Conservation (phyloP, 2,888 invertebrate genomes). For the Sphaeridia pumilis region DNA sequence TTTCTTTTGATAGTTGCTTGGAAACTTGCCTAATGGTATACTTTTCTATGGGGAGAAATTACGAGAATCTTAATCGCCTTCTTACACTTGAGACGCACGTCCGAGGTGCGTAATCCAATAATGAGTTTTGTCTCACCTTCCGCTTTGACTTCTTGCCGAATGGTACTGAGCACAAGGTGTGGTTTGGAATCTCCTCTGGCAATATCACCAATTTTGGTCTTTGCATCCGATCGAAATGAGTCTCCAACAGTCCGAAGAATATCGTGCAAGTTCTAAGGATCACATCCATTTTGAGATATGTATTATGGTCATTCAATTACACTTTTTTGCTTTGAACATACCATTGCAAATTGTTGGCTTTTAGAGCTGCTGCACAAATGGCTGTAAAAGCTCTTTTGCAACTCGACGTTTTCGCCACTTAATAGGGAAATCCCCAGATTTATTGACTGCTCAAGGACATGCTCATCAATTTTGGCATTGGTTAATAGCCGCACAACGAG, state of each 20-base stretch:
- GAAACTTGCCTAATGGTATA: constrained; percentile 32
- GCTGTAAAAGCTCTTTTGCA: constrained; percentile 34
- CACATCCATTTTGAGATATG: background rate
- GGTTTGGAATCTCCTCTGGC: constrained; percentile 35
- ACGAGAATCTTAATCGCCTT: background rate
- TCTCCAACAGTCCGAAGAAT: constrained; percentile 36
- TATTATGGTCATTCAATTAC: background rate
- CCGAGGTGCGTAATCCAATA: too few species aligned
- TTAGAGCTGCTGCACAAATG: constrained; percentile 32
- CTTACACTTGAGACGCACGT: too few species aligned
- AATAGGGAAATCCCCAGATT: constrained; percentile 35
- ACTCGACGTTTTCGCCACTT: constrained; percentile 34
- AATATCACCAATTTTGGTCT: constrained; percentile 36
- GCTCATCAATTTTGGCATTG: constrained; percentile 32
- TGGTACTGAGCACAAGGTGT: constrained; percentile 32
- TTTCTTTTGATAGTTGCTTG: constrained; percentile 31
- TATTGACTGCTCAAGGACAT: constrained; percentile 35
- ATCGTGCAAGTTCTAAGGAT: constrained; percentile 29
- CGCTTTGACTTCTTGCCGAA: constrained; percentile 25
- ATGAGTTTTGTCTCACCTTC: constrained; percentile 12
- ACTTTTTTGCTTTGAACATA: constrained; percentile 21
- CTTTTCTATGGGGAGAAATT: constrained; percentile 21
- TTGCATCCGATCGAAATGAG: constrained; percentile 35
- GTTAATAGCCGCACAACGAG: constrained; percentile 35
- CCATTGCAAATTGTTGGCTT: constrained; percentile 36